These are phyloP conservation scores for Potorous gilbertii DNA, from an alignment of 2,797 vertebrate species.

Conservation along the genomic window DNA sequence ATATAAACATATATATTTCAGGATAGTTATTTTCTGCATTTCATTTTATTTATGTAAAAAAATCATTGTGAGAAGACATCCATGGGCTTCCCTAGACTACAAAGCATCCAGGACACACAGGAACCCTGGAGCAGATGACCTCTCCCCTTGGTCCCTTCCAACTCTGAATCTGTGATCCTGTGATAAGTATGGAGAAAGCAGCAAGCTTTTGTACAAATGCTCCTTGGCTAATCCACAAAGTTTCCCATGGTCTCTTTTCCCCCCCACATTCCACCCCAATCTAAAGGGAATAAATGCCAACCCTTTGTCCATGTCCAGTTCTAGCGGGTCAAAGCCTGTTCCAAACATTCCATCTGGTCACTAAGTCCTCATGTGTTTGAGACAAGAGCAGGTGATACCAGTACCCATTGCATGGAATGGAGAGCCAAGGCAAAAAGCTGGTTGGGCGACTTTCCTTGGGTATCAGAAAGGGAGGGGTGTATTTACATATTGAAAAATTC, in stretches of 20 bases:
- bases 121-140: neutral
- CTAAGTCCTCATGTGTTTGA: neutral
- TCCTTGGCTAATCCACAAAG: neutral
- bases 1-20: neutral
- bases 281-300: neutral
- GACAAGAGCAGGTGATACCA: neutral
- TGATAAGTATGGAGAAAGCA: neutral
- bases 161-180: neutral
- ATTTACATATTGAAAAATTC: slow-evolving; percentile 13
- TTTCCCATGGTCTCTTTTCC: neutral
- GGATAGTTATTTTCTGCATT: neutral
- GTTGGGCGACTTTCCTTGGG: neutral
- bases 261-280: neutral
- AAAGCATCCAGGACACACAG: neutral
- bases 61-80: neutral
- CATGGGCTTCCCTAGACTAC: neutral
- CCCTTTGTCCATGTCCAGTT: neutral
- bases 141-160: neutral
- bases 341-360: neutral
- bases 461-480: neutral
- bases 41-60: neutral
- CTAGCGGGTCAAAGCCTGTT: neutral
- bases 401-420: neutral
- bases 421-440: slow-evolving; percentile 6
- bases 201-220: neutral